These are phyloP conservation scores for Brachystomella parvula DNA, from an alignment of 1,140 invertebrate species.

Conservation along the genomic window DNA sequence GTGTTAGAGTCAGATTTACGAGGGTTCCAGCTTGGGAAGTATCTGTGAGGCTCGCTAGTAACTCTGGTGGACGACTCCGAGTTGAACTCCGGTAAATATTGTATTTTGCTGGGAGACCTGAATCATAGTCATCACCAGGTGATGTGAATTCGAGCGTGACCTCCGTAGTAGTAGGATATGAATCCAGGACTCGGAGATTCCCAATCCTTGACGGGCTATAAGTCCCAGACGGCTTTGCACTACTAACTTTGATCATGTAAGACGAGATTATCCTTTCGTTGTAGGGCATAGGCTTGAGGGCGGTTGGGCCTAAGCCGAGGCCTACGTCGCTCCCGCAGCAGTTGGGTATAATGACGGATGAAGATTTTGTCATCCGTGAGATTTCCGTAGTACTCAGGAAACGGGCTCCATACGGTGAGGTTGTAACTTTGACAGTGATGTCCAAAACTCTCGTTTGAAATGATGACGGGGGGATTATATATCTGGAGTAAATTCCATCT, in stretches of 20 bases:
- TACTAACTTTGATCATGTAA: conserved; percentile 33
- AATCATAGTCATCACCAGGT: conserved; percentile 36
- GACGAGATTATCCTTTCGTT: conserved; percentile 32
- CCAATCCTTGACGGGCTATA: conserved; percentile 35
- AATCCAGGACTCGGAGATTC: conserved; percentile 25
- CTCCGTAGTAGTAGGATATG: conserved; percentile 16
- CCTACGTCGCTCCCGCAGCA: conserved; percentile 26
- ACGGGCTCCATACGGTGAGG: conserved; percentile 30
- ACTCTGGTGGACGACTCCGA: not conserved
- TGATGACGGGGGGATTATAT: conserved; percentile 46
- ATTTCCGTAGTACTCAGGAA: conserved; percentile 19
- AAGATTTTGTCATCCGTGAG: not conserved
- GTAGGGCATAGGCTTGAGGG: conserved; percentile 34
- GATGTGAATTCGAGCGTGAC: conserved; percentile 29
- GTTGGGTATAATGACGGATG: conserved; percentile 2
- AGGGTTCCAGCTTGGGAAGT: conserved; percentile 15
- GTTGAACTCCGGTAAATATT: conserved; percentile 23
- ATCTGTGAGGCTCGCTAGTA: not conserved
- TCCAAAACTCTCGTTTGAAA: conserved; percentile 20
- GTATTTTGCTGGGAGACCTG: conserved; percentile 25
- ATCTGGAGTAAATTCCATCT: conserved; percentile 59
- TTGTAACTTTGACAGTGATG: conserved; percentile 33
- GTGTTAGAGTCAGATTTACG: conserved; percentile 23
- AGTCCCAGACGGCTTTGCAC: conserved; percentile 16
- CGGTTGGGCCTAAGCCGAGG: not conserved